A percentile compares a stretch with the other conserved stretches of the same genome.
These are phyloP conservation scores for Zosterops lateralis DNA, from an alignment of 2,113 vertebrate genomes.

Conservation along the genomic window DNA sequence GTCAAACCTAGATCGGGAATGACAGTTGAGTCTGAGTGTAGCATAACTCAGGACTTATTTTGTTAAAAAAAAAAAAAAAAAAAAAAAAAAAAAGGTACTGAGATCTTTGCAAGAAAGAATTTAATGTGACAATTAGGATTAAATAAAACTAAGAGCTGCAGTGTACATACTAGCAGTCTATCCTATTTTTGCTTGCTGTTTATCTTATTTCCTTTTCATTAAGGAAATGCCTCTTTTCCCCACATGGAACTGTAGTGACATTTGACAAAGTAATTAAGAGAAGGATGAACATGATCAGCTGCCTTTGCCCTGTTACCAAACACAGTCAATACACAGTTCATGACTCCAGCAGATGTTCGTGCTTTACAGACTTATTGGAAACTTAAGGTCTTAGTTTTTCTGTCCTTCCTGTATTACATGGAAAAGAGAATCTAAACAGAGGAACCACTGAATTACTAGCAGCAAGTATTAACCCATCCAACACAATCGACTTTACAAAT, in stretches of 20 bases:
- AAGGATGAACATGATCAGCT: background rate
- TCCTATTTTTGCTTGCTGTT: background rate
- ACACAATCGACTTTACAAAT: background rate
- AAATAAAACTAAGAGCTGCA: background rate
- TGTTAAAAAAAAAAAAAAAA: background rate
- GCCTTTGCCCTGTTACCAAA: conserved; percentile 31
- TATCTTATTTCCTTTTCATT: conserved; percentile 23
- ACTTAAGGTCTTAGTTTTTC: conserved; percentile 7
- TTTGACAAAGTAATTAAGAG: conserved; percentile 58
- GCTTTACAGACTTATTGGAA: background rate
- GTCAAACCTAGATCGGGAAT: background rate
- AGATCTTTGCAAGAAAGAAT: background rate
- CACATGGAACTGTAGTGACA: background rate
- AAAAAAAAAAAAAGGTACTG: background rate
- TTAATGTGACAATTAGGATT: background rate
- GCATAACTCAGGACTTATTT: background rate
- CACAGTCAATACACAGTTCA: conserved; percentile 28
- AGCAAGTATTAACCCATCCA: conserved; percentile 10
- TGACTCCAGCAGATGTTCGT: conserved; percentile 33
- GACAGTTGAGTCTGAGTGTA: background rate
- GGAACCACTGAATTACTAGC: background rate
- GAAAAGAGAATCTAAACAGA: conserved; percentile 7
- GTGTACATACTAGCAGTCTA: background rate
- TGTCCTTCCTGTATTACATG: conserved; percentile 14
- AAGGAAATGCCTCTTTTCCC: conserved; percentile 33